phyloP scores from a whole-genome alignment of 2,888 invertebrate genomes.

The Agriotes lineatus region DNA sequence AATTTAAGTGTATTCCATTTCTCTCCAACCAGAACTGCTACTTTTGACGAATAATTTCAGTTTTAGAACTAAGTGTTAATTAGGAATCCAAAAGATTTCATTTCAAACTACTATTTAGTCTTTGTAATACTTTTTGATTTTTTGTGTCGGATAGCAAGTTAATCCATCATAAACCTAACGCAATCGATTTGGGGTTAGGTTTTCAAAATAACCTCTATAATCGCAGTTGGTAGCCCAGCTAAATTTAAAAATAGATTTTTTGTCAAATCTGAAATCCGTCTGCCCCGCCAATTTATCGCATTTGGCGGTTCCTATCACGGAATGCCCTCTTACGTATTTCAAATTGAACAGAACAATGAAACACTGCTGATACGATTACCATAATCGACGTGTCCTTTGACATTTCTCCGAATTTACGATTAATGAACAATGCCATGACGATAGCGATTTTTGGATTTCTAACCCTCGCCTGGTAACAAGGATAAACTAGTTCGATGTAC shows the following conservation, averaged over 20 bases:
- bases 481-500: not conserved
- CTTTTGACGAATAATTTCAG: too few relatives aligned
- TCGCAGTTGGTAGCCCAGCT: not conserved
- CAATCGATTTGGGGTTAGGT: not conserved
- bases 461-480: slow-evolving; percentile 12
- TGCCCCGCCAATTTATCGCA: not conserved
- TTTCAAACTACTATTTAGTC: too few relatives aligned
- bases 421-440: not conserved
- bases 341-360: slow-evolving; percentile 9
- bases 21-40: too few relatives aligned
- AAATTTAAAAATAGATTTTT: slow-evolving; percentile 6
- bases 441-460: slow-evolving; percentile 10
- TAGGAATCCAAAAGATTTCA: too few relatives aligned
- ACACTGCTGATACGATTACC: not conserved
- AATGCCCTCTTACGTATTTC: not conserved
- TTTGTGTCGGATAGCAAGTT: too few relatives aligned
- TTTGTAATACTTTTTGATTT: too few relatives aligned
- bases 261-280: not conserved
- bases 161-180: too few relatives aligned
- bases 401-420: not conserved
- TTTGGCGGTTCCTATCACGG: not conserved
- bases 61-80: too few relatives aligned
- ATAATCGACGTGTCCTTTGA: slow-evolving; percentile 13
- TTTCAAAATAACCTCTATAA: not conserved
- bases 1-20: too few relatives aligned